Percentiles rank a stretch among this genome's conserved stretches.
Evolutionary conservation across 2,797 vertebrate genomes (phyloP).

Genomic region (Hypotaenidia philippensis): DNA sequence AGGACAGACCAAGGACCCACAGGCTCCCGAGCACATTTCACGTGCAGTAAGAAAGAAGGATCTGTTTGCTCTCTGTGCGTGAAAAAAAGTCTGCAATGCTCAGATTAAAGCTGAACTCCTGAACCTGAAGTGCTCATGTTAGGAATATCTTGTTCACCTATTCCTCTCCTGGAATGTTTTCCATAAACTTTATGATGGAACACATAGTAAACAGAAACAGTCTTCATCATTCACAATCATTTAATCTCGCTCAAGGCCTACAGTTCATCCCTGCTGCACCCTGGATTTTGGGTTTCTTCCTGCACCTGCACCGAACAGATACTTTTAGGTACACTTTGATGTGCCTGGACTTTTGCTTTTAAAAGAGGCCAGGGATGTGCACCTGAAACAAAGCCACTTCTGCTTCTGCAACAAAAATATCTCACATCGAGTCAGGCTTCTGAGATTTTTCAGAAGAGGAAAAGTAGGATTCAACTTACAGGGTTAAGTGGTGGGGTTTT

Average conservation of each 20-base stretch:
- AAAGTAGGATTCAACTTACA: neutral
- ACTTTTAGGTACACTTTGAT: neutral
- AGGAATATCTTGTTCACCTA: slow-evolving; percentile 25
- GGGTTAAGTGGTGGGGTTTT: neutral
- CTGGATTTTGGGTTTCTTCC: neutral
- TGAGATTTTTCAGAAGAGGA: neutral
- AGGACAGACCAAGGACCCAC: neutral
- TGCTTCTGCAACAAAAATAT: neutral
- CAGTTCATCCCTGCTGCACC: neutral
- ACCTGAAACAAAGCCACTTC: neutral
- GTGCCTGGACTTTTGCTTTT: neutral
- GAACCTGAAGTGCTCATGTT: slow-evolving; percentile 26
- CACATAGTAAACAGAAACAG: slow-evolving; percentile 63
- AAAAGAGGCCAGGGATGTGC: neutral
- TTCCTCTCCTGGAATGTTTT: slow-evolving; percentile 49
- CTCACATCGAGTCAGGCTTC: neutral
- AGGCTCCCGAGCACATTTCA: neutral
- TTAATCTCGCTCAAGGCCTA: neutral
- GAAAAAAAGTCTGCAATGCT: neutral
- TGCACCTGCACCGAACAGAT: neutral
- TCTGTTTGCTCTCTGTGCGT: neutral
- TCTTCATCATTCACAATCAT: slow-evolving; percentile 10
- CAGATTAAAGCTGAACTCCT: slow-evolving; percentile 57
- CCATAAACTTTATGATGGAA: slow-evolving; percentile 63
- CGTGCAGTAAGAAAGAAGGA: neutral